Base-by-base conservation (phyloP, 2,888 invertebrate species). In the Elegia similella region DNA sequence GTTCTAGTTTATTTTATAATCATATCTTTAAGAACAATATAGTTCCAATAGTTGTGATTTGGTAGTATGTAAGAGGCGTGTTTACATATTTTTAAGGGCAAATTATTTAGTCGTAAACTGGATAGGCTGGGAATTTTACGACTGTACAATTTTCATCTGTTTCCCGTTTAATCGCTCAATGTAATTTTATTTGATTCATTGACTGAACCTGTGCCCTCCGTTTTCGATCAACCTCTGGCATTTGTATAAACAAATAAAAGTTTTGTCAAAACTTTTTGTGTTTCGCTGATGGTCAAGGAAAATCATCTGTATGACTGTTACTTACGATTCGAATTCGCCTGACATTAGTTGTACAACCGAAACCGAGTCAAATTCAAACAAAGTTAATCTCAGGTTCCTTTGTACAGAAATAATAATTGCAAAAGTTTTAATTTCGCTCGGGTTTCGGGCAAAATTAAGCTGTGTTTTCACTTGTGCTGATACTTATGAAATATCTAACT, bases 361-460 rank as follows among this genome's bases (percentile, higher is more conserved):
- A 47, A 47, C 23, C 47, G 30, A 47, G 30, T 52, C 10, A 17
- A 52, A 34, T 17, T 16, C 52, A 57, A 65, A 63, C 60, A 65
- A 68, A 64, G 64, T 65, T 62, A 61, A 65, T 67, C 63, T 66
- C 67, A 61, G 42, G 63, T 70, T 67, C 60, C 69, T 65, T 65
- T 64, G 61, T 65, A 65, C 62, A 58, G 61, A 65, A 66, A 65
- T 65, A 71, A 70, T 72, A 68, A 74, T 72, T 71, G 67, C 65
- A 50, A 67, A 73, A 73, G 70, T 73, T 77, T 73, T 69, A 67
- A 67, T 67, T 68, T 62, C 58, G 52, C 50, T 65, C 56, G 57
- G 57, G 59, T 68, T 70, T 66, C 59, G 54, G 59, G 48, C 54
- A 17, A 32, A 34, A 7, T 57, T 55, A 59, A 56, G 55, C 17